phyloP scores from a whole-genome alignment of 2,113 vertebrate genomes.

The Gadus macrocephalus region DNA sequence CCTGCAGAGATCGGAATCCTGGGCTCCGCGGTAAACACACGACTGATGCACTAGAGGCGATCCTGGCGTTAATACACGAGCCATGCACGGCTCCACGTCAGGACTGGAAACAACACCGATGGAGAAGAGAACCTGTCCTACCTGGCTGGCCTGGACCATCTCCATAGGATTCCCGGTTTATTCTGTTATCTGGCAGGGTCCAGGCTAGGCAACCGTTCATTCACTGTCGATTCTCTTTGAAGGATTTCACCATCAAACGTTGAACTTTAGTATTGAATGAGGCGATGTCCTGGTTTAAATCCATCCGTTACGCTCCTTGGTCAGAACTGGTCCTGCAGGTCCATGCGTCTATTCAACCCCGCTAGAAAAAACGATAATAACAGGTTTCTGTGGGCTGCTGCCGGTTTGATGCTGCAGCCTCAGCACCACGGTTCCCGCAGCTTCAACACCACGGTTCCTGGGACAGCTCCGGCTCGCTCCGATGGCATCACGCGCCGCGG shows the following conservation, averaged over 20 bases:
- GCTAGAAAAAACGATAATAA: too few species aligned
- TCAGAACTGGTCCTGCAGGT: too few species aligned
- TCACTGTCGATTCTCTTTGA: constrained; percentile 35
- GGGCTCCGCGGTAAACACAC: too few species aligned
- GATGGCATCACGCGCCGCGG: constrained; percentile 52
- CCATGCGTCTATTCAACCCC: too few species aligned
- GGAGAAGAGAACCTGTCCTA: constrained; percentile 47
- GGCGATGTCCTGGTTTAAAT: constrained; percentile 24
- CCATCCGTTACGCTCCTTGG: constrained; percentile 23
- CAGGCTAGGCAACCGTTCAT: constrained; percentile 12
- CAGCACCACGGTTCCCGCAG: constrained; percentile 63
- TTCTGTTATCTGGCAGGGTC: too few species aligned
- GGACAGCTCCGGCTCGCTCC: constrained; percentile 67
- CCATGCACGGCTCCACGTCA: too few species aligned
- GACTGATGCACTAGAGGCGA: too few species aligned
- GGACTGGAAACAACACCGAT: not conserved
- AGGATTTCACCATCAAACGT: constrained; percentile 39
- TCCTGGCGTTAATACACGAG: too few species aligned
- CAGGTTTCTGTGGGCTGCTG: too few species aligned
- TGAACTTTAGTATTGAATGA: constrained; percentile 23
- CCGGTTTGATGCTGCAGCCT: not conserved
- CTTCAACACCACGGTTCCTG: constrained; percentile 74
- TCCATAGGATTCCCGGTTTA: constrained; percentile 44
- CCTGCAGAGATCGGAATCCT: too few species aligned
- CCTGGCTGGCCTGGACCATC: constrained; percentile 52